A percentile compares a stretch with the other conserved stretches of the same genome.
Evolutionary conservation across 2,113 vertebrate species (phyloP).

Genomic region (Microtus montanus): DNA sequence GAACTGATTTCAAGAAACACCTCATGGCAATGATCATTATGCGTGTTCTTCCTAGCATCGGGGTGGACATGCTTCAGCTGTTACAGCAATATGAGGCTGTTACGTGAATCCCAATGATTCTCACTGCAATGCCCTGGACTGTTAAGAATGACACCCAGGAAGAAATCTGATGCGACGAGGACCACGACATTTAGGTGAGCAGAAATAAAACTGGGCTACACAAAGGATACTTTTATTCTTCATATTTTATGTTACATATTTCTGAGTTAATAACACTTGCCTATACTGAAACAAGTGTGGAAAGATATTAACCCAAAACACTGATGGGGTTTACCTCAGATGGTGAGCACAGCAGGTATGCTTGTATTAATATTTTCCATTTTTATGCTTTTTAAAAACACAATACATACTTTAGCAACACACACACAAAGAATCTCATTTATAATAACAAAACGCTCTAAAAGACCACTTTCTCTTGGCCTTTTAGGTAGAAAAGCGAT

Average conservation of each 20-base stretch:
- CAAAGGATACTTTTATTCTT: not conserved
- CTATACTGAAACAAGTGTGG: not conserved
- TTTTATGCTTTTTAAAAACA: constrained; percentile 11
- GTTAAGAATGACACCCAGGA: not conserved
- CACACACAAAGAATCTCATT: not conserved
- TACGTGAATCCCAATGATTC: not conserved
- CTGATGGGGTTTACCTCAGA: not conserved
- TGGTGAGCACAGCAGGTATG: not conserved
- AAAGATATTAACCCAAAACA: not conserved
- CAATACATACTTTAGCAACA: constrained; percentile 8
- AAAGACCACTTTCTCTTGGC: not conserved
- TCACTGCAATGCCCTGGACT: not conserved
- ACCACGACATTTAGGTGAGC: not conserved
- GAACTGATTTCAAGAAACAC: not conserved
- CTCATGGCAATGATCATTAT: not conserved
- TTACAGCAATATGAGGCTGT: not conserved
- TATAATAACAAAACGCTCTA: not conserved
- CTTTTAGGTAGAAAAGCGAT: not conserved
- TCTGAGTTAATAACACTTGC: not conserved
- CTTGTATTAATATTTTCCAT: not conserved
- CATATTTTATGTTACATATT: not conserved
- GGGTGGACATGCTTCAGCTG: not conserved
- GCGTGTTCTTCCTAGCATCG: not conserved
- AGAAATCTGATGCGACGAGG: not conserved
- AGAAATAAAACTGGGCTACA: not conserved